These are phyloP conservation scores for Ceyx margarethae DNA, from an alignment of 2,113 vertebrate species.

Conservation along the genomic window DNA sequence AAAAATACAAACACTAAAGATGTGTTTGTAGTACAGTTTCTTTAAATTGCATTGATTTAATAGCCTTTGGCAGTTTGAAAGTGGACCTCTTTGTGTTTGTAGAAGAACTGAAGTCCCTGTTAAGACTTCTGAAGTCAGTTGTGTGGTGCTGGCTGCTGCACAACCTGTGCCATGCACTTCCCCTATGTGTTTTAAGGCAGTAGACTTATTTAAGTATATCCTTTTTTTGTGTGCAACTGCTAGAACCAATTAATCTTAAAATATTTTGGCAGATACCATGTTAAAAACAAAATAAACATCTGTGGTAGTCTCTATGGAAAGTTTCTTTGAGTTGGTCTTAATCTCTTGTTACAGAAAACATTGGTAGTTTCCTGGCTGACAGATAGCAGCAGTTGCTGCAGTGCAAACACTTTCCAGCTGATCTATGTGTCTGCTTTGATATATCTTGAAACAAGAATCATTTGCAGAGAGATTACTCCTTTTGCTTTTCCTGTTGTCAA, in stretches of 20 bases:
- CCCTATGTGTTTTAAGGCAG: neutral
- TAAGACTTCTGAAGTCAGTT: neutral
- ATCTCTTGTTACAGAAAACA: neutral
- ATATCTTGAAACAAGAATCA: neutral
- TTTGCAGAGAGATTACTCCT: neutral
- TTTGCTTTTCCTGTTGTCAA: neutral
- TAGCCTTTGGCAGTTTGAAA: neutral
- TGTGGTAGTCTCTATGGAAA: neutral
- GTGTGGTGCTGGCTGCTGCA: neutral
- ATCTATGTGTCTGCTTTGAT: neutral
- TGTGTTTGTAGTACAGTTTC: neutral
- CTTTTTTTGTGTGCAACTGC: neutral
- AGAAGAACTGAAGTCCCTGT: neutral
- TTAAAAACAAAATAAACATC: neutral
- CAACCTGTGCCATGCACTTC: neutral
- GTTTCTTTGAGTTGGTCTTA: neutral
- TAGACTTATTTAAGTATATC: neutral
- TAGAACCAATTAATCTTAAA: neutral
- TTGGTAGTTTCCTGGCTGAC: neutral
- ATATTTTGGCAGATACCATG: neutral
- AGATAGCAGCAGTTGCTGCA: neutral
- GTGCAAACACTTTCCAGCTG: neutral
- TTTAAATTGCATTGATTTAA: neutral
- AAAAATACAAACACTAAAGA: neutral
- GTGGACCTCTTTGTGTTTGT: neutral